These are phyloP conservation scores for Synaphobranchus kaupii DNA, from an alignment of 2,797 vertebrate species.

Conservation along the genomic window DNA sequence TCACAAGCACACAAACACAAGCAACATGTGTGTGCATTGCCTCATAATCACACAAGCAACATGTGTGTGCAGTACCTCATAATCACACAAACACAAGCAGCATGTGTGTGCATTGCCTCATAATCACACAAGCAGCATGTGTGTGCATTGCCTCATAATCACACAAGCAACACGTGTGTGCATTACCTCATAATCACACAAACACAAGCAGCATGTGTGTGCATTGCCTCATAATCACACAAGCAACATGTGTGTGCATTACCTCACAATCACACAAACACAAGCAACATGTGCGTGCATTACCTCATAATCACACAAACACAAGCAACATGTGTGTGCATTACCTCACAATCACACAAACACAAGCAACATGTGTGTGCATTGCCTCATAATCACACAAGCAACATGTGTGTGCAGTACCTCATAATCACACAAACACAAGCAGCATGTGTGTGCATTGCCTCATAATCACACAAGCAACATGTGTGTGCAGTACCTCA, in stretches of 20 bases:
- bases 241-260: not conserved
- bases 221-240: not conserved
- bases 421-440: slow-evolving; percentile 51
- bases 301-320: not conserved
- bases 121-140: slow-evolving; percentile 35
- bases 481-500: slow-evolving; percentile 57
- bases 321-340: not conserved
- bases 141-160: not conserved
- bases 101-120: slow-evolving; percentile 56
- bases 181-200: slow-evolving; percentile 62
- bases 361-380: not conserved
- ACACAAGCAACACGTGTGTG: not conserved
- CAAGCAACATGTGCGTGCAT: not conserved
- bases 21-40: slow-evolving; percentile 45
- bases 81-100: not conserved
- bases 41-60: slow-evolving; percentile 52
- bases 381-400: no score
- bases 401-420: slow-evolving; percentile 59
- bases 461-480: not conserved
- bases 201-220: no score
- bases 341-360: slow-evolving; percentile 61
- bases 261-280: slow-evolving; percentile 61
- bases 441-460: not conserved
- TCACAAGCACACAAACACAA: not conserved
- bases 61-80: not conserved